Conservation (phyloP, 2,888 invertebrate species). For the Scaptomyza polygonia region DNA sequence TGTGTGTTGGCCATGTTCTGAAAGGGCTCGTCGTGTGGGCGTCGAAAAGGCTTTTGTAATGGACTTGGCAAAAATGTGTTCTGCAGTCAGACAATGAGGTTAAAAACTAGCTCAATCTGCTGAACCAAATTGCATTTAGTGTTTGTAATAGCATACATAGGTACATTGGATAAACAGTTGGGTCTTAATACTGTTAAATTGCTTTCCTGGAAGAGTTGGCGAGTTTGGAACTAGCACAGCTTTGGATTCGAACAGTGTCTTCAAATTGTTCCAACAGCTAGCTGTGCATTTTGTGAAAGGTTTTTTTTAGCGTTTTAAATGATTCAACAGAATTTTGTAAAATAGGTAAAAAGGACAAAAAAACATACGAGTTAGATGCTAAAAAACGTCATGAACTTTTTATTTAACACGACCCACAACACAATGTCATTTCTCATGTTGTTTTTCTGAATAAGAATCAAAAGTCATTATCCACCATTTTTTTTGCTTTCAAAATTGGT, state of each 20-base stretch:
- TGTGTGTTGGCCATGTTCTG: conserved; percentile 54
- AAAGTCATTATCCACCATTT: no score
- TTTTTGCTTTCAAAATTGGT: no score
- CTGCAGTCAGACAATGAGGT: conserved; percentile 42
- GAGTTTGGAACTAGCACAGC: conserved; percentile 33
- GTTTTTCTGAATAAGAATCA: no score
- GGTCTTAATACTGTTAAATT: conserved; percentile 43
- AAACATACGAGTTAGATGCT: no score
- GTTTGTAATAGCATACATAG: background rate
- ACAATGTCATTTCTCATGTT: no score
- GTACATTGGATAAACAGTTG: conserved; percentile 39
- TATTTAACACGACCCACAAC: no score
- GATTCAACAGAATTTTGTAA: background rate
- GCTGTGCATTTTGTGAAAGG: conserved; percentile 10
- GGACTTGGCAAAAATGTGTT: conserved; percentile 44
- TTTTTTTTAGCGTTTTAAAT: conserved; percentile 1
- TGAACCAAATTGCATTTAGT: conserved; percentile 6
- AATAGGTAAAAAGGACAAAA: background rate
- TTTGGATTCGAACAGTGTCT: conserved; percentile 32
- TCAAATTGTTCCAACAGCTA: conserved; percentile 7
- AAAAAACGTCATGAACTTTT: no score
- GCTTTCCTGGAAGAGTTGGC: conserved; percentile 32
- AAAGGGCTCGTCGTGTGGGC: conserved; percentile 62
- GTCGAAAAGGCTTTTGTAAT: conserved; percentile 33
- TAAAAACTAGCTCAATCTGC: conserved; percentile 50